Conservation (phyloP, 2,888 invertebrate species). For the Nipponacmea schrenckii region DNA sequence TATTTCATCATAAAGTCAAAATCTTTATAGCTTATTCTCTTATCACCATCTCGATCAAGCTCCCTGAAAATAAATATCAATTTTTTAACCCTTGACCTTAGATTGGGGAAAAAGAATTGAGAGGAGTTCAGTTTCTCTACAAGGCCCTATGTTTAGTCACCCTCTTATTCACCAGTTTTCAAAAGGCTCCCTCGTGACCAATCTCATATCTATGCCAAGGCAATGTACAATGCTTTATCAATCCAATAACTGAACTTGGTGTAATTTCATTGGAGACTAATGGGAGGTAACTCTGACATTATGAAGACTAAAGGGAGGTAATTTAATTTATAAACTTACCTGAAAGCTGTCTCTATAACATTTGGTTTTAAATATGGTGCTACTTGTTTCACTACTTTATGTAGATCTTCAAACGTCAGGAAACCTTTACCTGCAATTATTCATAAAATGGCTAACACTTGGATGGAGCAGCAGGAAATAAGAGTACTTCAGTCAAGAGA, state of each 20-base stretch:
- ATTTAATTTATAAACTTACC: conserved; percentile 34
- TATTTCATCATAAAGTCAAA: conserved; percentile 67
- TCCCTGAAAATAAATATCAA: conserved; percentile 50
- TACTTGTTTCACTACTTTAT: conserved; percentile 51
- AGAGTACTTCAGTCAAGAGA: too few species aligned
- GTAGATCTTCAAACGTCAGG: conserved; percentile 58
- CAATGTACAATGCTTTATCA: too few species aligned
- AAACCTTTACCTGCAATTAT: conserved; percentile 59
- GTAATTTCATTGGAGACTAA: too few species aligned
- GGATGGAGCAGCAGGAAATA: too few species aligned
- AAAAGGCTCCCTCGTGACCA: too few species aligned
- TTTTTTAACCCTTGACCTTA: neutral
- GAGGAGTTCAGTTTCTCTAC: neutral
- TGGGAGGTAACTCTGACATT: too few species aligned
- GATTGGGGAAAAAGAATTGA: neutral
- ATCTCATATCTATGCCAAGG: too few species aligned
- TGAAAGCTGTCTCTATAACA: conserved; percentile 55
- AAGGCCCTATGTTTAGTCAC: neutral
- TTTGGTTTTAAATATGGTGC: conserved; percentile 58
- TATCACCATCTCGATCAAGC: conserved; percentile 64
- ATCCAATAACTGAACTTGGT: too few species aligned
- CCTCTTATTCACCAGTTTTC: neutral
- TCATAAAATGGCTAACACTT: neutral
- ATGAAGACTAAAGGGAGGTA: too few species aligned
- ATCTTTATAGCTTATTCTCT: conserved; percentile 64